These are phyloP conservation scores for Gonioctena quinquepunctata DNA, from an alignment of 1,140 invertebrate genomes.

Conservation along the genomic window DNA sequence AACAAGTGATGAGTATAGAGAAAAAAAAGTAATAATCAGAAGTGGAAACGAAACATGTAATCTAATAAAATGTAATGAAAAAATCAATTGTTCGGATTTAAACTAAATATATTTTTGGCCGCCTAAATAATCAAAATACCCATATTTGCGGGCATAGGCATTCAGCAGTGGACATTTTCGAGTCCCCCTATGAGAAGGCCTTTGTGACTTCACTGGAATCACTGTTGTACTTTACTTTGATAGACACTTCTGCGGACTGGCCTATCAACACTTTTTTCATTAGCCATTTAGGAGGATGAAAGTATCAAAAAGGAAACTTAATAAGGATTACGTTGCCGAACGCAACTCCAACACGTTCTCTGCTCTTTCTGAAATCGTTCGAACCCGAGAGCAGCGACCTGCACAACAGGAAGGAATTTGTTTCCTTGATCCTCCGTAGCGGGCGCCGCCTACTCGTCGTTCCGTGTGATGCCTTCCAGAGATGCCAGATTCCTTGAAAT, in stretches of 20 bases:
- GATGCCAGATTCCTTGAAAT: background rate
- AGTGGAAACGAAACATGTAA: too few relatives aligned
- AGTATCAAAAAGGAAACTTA: background rate
- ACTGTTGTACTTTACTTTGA: too few relatives aligned
- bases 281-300: background rate
- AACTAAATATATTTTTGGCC: too few relatives aligned
- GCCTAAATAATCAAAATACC: too few relatives aligned
- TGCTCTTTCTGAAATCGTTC: background rate
- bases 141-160: too few relatives aligned
- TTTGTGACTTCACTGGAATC: too few relatives aligned
- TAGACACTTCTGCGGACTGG: background rate
- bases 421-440: background rate
- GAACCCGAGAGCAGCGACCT: background rate
- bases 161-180: too few relatives aligned
- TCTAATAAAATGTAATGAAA: too few relatives aligned
- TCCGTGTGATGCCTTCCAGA: background rate
- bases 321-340: background rate
- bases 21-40: too few relatives aligned
- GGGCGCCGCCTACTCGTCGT: background rate
- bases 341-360: background rate
- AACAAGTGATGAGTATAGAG: too few relatives aligned
- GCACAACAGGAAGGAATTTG: background rate
- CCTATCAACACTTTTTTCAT: background rate
- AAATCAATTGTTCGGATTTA: too few relatives aligned
- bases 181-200: too few relatives aligned